Base-by-base conservation (phyloP, 2,797 vertebrate species). In the Nothura maculosa region DNA sequence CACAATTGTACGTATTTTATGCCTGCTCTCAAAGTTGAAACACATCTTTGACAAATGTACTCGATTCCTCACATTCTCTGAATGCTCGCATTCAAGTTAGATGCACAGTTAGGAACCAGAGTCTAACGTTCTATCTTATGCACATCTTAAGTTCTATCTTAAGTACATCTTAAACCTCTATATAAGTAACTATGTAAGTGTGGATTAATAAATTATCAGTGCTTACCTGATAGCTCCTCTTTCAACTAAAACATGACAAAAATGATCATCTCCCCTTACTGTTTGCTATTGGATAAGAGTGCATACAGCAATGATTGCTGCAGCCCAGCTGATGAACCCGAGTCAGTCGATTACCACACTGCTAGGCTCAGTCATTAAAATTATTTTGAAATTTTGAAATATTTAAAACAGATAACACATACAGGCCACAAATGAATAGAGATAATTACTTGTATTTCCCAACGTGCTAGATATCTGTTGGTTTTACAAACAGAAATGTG, bases 151-250 rank as follows among this genome's bases (percentile, higher is more conserved):
- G 47, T 48, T 48, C 24, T 48, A 48, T 13, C 47, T 48, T 48
- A 48, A 82, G 57, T 45, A 85, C 24, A 77, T 82, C 47, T 89
- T 90, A 67, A 84, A 76, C 36, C 81, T 85, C 36, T 48, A 48
- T 78, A 27, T 75, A 90, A 1, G 12, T 20, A 43, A 43, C 15
- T 43, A 25, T 81, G 28, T 72, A 90, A 1, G 12, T 18, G 69
- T 28, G 87, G 66, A 78, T 79, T 38, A 89, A 90, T 79, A 91
- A 81, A 78, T 47, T 66, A 85, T 67, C 55, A n/a, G 45, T 50
- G 58, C 36, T 63, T 36, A 85, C 42, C 76, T 75, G 67, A 82
- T 34, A 6, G 30, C 34, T 82, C 68, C 2, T 3, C 68, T 85
- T 74, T 66, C 77, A 84, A 6, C n/a, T 63, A 42, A 13, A 91